Evolutionary conservation across 1,140 invertebrate genomes (phyloP).

Genomic region (Linepithema humile): DNA sequence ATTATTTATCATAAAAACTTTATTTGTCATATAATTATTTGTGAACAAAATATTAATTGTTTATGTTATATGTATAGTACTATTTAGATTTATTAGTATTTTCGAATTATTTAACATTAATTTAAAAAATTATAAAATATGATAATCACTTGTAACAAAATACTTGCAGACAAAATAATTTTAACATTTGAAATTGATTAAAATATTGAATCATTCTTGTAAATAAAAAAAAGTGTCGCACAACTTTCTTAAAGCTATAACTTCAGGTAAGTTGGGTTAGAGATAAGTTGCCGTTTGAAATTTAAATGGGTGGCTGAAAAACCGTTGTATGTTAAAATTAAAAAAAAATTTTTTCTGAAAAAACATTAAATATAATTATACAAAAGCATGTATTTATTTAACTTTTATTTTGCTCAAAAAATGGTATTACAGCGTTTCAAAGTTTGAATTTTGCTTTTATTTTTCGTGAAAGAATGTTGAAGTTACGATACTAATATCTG

Average conservation of each 20-base stretch:
- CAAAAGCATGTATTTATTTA: too few species aligned
- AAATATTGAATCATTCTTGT: background rate
- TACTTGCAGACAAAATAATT: background rate
- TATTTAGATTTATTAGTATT: background rate
- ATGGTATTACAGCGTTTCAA: too few species aligned
- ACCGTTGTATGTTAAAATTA: too few species aligned
- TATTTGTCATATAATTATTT: background rate
- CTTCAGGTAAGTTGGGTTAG: too few species aligned
- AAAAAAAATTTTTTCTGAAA: too few species aligned
- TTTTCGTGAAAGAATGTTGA: too few species aligned
- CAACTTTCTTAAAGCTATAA: slow-evolving; percentile 22
- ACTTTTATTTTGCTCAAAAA: too few species aligned
- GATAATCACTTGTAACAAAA: background rate
- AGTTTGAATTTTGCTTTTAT: too few species aligned
- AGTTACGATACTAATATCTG: too few species aligned
- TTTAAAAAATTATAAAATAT: background rate
- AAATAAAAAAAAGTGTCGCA: too few species aligned
- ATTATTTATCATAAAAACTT: background rate
- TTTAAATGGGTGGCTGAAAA: too few species aligned
- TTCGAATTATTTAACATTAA: background rate
- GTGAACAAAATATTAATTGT: background rate
- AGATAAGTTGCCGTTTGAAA: slow-evolving; percentile 29
- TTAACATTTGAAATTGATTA: background rate
- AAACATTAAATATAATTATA: too few species aligned
- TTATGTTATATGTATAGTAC: background rate